Percentiles rank a stretch among this genome's conserved stretches.
Evolutionary conservation across 2,888 invertebrate species (phyloP).

Genomic region (Xestoiulus laeticollis): DNA sequence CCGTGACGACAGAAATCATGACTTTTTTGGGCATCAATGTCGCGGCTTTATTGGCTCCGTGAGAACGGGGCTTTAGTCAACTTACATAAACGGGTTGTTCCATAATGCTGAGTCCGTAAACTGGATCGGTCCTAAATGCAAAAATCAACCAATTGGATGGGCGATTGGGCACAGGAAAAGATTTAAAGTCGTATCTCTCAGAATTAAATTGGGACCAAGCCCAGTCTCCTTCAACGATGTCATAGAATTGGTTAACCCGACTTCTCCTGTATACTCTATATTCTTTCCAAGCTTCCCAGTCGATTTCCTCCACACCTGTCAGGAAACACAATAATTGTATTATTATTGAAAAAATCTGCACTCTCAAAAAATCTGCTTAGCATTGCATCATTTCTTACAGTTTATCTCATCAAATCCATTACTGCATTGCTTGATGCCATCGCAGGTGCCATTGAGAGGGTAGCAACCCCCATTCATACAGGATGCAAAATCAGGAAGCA

Average conservation of each 20-base stretch:
- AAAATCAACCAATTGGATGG: conserved; percentile 56
- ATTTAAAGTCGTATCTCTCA: conserved; percentile 51
- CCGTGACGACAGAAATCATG: too few relatives aligned
- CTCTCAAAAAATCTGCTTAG: too few relatives aligned
- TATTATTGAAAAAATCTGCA: too few relatives aligned
- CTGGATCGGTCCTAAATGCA: conserved; percentile 54
- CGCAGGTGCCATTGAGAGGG: conserved; percentile 50
- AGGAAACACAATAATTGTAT: too few relatives aligned
- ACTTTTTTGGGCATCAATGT: too few relatives aligned
- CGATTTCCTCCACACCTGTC: conserved; percentile 29
- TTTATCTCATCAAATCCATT: conserved; percentile 55
- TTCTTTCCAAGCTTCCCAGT: conserved; percentile 48
- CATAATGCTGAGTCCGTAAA: conserved; percentile 52
- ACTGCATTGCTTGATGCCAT: conserved; percentile 54
- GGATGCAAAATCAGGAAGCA: conserved; percentile 34
- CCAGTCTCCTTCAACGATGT: conserved; percentile 55
- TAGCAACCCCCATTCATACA: conserved; percentile 55
- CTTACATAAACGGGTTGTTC: conserved; percentile 53
- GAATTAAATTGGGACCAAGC: conserved; percentile 55
- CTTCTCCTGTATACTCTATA: conserved; percentile 54
- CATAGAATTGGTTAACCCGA: conserved; percentile 54
- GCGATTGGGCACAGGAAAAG: conserved; percentile 54
- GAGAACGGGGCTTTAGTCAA: too few relatives aligned
- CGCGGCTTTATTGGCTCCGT: too few relatives aligned
- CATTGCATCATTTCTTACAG: too few relatives aligned